Evolutionary conservation across 2,888 invertebrate species (phyloP).

Genomic region (Epinotia brunnichana): DNA sequence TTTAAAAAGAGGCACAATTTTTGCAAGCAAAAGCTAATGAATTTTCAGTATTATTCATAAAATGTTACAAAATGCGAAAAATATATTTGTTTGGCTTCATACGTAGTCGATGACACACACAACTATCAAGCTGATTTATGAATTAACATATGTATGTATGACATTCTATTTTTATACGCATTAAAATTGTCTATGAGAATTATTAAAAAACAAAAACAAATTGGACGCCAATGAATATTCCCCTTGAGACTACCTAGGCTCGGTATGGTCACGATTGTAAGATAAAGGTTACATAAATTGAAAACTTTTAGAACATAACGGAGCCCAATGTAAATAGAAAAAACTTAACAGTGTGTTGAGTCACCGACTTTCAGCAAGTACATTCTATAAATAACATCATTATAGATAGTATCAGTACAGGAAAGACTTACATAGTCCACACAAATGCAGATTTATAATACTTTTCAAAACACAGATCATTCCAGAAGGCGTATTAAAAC

Average conservation of each 20-base stretch:
- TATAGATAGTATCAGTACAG: not conserved
- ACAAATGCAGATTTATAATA: conserved; percentile 36
- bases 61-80: conserved; percentile 26
- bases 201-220: not conserved
- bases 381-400: conserved; percentile 3
- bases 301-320: not conserved
- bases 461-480: conserved; percentile 40
- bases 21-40: conserved; percentile 27
- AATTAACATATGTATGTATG: not conserved
- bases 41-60: conserved; percentile 19
- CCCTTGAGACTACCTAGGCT: not conserved
- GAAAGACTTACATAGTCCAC: not conserved
- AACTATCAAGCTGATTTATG: not conserved
- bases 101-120: not conserved
- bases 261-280: not conserved
- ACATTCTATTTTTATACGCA: not conserved
- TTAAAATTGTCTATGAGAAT: no score
- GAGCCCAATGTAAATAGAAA: not conserved
- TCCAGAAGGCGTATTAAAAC: conserved; percentile 28
- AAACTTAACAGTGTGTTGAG: not conserved
- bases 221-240: not conserved
- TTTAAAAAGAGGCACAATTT: conserved; percentile 1
- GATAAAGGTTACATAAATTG: not conserved
- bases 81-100: conserved; percentile 18
- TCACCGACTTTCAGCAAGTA: conserved; percentile 8